These are phyloP conservation scores for Todiramphus chloris DNA, from an alignment of 2,113 vertebrate genomes.

Conservation along the genomic window DNA sequence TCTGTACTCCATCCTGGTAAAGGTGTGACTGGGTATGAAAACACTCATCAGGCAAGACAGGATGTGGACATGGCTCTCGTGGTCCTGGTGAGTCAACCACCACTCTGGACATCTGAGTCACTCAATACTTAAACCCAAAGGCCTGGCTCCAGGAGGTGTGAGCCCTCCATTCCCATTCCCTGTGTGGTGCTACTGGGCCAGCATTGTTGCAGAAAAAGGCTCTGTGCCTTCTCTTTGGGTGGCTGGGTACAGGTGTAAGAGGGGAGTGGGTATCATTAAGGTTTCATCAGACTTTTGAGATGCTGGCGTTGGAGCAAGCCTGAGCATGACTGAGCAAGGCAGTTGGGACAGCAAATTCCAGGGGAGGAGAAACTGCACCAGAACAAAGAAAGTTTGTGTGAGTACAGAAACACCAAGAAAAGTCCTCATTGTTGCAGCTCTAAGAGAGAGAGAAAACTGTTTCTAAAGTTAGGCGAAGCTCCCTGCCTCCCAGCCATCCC, in stretches of 20 bases:
- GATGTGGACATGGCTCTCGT: neutral
- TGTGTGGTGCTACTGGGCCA: rapidly evolving
- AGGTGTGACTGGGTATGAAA: neutral
- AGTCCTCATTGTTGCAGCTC: conserved; percentile 3
- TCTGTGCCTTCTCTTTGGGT: neutral
- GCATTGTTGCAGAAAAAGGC: neutral
- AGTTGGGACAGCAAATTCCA: conserved; percentile 60
- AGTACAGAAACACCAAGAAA: conserved; percentile 45
- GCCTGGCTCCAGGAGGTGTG: neutral
- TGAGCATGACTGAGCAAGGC: conserved; percentile 36
- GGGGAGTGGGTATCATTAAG: neutral
- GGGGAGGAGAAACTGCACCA: conserved; percentile 37
- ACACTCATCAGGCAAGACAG: neutral
- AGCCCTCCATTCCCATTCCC: neutral
- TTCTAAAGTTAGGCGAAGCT: conserved; percentile 19
- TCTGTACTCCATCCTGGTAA: rapidly evolving
- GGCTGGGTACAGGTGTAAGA: neutral
- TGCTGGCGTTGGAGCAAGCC: conserved; percentile 33
- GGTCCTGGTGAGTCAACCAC: neutral
- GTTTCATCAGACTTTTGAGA: conserved; percentile 22
- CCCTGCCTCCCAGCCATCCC: neutral
- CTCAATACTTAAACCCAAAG: neutral
- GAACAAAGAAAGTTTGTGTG: conserved; percentile 70
- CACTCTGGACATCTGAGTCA: neutral
- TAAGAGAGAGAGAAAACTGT: conserved; percentile 11